A percentile compares a stretch with the other conserved stretches of the same genome.
phyloP scores from a whole-genome alignment of 1,140 invertebrate genomes.

The Aleiodes sp. region DNA sequence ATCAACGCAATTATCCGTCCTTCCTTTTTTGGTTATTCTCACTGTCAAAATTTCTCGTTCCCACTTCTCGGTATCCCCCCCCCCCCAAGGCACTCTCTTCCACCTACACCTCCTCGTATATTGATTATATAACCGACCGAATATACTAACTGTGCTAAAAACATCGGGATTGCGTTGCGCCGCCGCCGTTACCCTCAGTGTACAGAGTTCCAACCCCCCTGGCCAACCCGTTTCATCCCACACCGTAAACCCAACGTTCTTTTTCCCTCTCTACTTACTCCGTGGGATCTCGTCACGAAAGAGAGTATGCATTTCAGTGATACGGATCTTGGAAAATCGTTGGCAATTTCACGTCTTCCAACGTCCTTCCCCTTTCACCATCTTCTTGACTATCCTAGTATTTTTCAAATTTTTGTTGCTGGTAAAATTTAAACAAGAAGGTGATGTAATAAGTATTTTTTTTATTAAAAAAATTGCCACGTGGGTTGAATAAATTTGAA shows the following conservation, averaged over 20 bases:
- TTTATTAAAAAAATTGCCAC: no score
- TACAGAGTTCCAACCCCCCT: neutral
- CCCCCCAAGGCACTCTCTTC: neutral
- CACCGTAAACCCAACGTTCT: neutral
- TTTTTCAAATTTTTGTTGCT: no score
- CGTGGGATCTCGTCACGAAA: constrained; percentile 4
- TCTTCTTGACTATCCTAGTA: no score
- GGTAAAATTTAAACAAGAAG: no score
- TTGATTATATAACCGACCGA: constrained; percentile 57
- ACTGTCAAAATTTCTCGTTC: constrained; percentile 8
- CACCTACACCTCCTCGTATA: constrained; percentile 40
- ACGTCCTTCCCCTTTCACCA: no score
- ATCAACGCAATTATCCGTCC: neutral
- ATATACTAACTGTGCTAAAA: constrained; percentile 53
- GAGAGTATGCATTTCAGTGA: constrained; percentile 28
- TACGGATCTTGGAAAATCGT: constrained; percentile 30
- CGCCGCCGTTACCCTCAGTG: neutral
- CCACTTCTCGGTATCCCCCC: neutral
- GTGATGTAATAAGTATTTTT: no score
- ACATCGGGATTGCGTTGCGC: constrained; percentile 36
- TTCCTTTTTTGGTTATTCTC: constrained; percentile 29
- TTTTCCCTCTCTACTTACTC: neutral
- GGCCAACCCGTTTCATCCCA: constrained; percentile 21
- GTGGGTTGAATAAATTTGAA: no score
- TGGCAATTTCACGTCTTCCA: constrained; percentile 16